Percentiles rank a stretch among this genome's conserved stretches.
Evolutionary conservation across 1,140 invertebrate species (phyloP).

Genomic region (Drosophila biarmipes): DNA sequence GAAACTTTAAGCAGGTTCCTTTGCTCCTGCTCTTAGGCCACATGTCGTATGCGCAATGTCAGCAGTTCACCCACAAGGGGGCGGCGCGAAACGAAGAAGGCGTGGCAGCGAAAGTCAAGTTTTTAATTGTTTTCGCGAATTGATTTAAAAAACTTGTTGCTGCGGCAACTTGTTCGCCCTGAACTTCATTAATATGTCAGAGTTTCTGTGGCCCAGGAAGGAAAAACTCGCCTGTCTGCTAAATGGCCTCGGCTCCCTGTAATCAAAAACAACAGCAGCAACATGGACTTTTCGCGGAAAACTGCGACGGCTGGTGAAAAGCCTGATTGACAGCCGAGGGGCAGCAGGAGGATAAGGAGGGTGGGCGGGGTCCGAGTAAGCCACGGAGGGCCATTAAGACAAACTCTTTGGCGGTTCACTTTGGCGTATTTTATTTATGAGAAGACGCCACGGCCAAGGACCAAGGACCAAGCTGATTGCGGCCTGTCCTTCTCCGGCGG

Average conservation of each 20-base stretch:
- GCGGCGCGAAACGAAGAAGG: background rate
- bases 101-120: constrained; percentile 58
- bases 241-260: constrained; percentile 56
- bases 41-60: constrained; percentile 62
- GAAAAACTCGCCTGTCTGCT: constrained; percentile 24
- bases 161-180: constrained; percentile 47
- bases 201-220: constrained; percentile 20
- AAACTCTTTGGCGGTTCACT: constrained; percentile 45
- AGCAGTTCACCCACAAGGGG: constrained; percentile 16
- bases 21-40: constrained; percentile 27
- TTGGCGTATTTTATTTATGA: constrained; percentile 76
- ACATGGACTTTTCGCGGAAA: constrained; percentile 16
- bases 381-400: constrained; percentile 38
- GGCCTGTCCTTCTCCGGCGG: constrained; percentile 27
- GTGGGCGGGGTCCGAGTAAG: background rate
- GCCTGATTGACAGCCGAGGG: constrained; percentile 42
- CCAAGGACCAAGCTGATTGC: constrained; percentile 39
- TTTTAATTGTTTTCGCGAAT: constrained; percentile 76
- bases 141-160: constrained; percentile 70
- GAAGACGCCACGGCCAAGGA: constrained; percentile 22
- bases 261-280: constrained; percentile 49
- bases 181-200: constrained; percentile 74
- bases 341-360: no score
- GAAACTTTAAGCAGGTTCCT: constrained; percentile 36
- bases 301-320: constrained; percentile 44